These are phyloP conservation scores for Latrodectus geometricus DNA, from an alignment of 1,140 invertebrate genomes.

Conservation along the genomic window DNA sequence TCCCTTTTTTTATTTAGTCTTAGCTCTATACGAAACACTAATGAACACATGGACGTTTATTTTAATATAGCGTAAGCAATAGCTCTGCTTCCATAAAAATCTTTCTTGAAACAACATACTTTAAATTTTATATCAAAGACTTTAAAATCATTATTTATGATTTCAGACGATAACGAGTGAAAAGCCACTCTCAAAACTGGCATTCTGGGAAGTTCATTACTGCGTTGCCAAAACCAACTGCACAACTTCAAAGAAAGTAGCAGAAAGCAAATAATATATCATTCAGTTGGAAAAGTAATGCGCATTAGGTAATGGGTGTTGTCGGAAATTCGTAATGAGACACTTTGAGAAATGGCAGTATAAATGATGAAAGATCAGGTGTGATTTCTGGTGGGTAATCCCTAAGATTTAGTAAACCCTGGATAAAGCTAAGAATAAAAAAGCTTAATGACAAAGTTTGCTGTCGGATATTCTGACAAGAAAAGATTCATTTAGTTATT, in stretches of 20 bases:
- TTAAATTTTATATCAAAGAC: too few relatives aligned
- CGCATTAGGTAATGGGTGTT: background rate
- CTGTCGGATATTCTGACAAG: background rate
- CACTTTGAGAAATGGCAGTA: background rate
- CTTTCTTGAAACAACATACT: too few relatives aligned
- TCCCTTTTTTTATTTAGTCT: too few relatives aligned
- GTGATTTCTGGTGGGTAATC: conserved; percentile 16
- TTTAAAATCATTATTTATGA: too few relatives aligned
- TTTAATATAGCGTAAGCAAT: too few relatives aligned
- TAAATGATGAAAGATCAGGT: conserved; percentile 22
- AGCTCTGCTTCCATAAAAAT: too few relatives aligned
- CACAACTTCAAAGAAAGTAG: background rate
- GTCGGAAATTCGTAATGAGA: conserved; percentile 5
- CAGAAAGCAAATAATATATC: background rate
- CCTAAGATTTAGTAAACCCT: background rate
- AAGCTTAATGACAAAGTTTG: background rate
- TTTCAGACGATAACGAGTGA: too few relatives aligned
- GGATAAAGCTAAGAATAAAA: background rate
- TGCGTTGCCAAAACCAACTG: too few relatives aligned
- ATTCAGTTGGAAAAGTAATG: background rate
- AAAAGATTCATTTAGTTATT: background rate
- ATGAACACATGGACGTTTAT: too few relatives aligned
- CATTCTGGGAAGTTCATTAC: too few relatives aligned
- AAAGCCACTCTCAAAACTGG: too few relatives aligned
- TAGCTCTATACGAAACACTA: too few relatives aligned